These are phyloP conservation scores for Drosophila aff. DNA, from an alignment of 1,140 invertebrate species.

Conservation along the genomic window DNA sequence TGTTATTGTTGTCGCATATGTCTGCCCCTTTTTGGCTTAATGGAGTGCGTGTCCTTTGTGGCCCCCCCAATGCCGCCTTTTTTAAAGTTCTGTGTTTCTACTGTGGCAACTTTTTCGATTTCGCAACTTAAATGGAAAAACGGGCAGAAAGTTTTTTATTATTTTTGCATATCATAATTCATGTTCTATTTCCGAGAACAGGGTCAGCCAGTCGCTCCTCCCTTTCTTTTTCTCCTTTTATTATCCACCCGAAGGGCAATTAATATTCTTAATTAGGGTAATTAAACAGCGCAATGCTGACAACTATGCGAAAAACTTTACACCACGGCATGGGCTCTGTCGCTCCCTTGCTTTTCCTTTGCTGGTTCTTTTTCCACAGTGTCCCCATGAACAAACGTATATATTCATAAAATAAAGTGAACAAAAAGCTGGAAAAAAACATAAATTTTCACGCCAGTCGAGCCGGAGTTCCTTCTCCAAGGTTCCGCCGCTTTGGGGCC, in stretches of 20 bases:
- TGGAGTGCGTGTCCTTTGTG: slow-evolving; percentile 73
- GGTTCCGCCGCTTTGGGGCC: slow-evolving; percentile 55
- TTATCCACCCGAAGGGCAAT: slow-evolving; percentile 71
- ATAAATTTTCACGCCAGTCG: slow-evolving; percentile 75
- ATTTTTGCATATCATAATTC: slow-evolving; percentile 71
- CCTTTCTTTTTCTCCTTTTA: not conserved
- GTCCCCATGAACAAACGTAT: slow-evolving; percentile 14
- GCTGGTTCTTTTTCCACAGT: slow-evolving; percentile 24
- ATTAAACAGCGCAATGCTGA: slow-evolving; percentile 83
- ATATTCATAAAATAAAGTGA: slow-evolving; percentile 41
- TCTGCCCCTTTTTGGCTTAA: slow-evolving; percentile 50
- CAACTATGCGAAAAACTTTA: slow-evolving; percentile 78
- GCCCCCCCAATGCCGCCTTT: not conserved
- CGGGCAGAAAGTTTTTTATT: slow-evolving; percentile 47
- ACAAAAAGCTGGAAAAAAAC: slow-evolving; percentile 62
- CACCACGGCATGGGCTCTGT: slow-evolving; percentile 44
- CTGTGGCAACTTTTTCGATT: slow-evolving; percentile 73
- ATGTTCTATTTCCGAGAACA: slow-evolving; percentile 68
- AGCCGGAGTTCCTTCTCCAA: slow-evolving; percentile 41
- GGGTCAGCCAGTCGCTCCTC: slow-evolving; percentile 10
- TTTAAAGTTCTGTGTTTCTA: slow-evolving; percentile 55
- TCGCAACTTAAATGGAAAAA: slow-evolving; percentile 74
- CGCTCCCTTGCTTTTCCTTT: slow-evolving; percentile 23
- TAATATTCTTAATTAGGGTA: slow-evolving; percentile 85
- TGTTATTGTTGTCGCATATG: slow-evolving; percentile 69